phyloP scores from a whole-genome alignment of 2,113 vertebrate species.

The Sphaerodactylus townsendi region DNA sequence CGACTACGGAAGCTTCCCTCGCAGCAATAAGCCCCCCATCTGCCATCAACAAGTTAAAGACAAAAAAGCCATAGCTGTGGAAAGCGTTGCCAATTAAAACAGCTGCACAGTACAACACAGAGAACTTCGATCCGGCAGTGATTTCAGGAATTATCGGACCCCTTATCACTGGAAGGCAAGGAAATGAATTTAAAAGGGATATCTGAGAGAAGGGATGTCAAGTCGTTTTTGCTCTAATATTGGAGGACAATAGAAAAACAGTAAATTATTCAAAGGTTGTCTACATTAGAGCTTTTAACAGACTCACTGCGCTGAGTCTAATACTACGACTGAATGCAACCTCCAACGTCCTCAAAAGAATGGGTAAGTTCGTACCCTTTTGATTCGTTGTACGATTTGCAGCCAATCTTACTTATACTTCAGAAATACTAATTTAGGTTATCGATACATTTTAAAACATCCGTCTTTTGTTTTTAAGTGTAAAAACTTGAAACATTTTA shows the following conservation, averaged over 20 bases:
- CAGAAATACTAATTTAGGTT: conserved; percentile 49
- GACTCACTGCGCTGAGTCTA: conserved; percentile 91
- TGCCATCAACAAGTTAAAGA: conserved; percentile 98
- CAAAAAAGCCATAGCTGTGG: conserved; percentile 77
- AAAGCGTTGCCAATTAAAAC: conserved; percentile 83
- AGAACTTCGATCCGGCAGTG: conserved; percentile 68
- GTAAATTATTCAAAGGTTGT: conserved; percentile 87
- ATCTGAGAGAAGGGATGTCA: conserved; percentile 62
- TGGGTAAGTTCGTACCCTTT: conserved; percentile 96
- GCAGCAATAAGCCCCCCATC: conserved; percentile 84
- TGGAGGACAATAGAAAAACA: conserved; percentile 63
- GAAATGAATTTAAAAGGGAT: conserved; percentile 74
- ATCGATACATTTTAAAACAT: conserved; percentile 37
- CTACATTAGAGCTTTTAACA: conserved; percentile 87
- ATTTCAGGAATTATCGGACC: conserved; percentile 58
- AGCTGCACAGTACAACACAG: conserved; percentile 72
- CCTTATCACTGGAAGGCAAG: conserved; percentile 69
- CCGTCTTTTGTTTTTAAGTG: conserved; percentile 53
- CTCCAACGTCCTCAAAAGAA: conserved; percentile 99
- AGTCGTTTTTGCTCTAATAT: conserved; percentile 71
- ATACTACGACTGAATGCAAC: conserved; percentile 99
- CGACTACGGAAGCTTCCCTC: conserved; percentile 84
- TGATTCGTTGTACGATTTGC: conserved; percentile 64
- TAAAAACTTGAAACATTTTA: conserved; percentile 66
- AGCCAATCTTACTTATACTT: conserved; percentile 45